Evolutionary conservation across 1,140 invertebrate species (phyloP).

Genomic region (Drosophila triauraria): DNA sequence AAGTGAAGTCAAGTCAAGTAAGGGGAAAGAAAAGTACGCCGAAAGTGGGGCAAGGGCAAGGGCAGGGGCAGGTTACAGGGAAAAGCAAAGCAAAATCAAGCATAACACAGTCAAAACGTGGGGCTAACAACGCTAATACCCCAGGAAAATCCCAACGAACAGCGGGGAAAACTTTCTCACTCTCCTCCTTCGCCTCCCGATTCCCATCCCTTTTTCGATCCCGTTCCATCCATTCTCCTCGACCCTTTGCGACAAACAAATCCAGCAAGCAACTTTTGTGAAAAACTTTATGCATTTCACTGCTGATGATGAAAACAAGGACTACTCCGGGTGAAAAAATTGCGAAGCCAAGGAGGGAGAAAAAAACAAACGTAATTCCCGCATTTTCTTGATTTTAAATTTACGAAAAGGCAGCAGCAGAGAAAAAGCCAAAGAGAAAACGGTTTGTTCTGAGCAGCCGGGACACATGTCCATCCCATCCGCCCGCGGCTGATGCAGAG

Average conservation of each 20-base stretch:
- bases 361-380: slow-evolving; percentile 49
- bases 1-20: slow-evolving; percentile 44
- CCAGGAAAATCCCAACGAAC: slow-evolving; percentile 70
- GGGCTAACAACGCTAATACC: slow-evolving; percentile 79
- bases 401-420: slow-evolving; percentile 37
- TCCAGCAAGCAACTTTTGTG: slow-evolving; percentile 78
- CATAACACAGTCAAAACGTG: slow-evolving; percentile 71
- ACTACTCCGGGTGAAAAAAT: slow-evolving; percentile 8
- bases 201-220: slow-evolving; percentile 8
- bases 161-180: slow-evolving; percentile 71
- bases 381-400: slow-evolving; percentile 70
- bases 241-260: slow-evolving; percentile 81
- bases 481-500: slow-evolving; percentile 38
- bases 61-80: slow-evolving; percentile 7
- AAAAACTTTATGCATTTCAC: slow-evolving; percentile 81
- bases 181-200: slow-evolving; percentile 17
- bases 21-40: slow-evolving; percentile 16
- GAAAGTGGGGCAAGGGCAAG: neutral
- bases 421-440: slow-evolving; percentile 14
- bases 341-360: neutral
- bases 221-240: slow-evolving; percentile 19
- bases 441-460: slow-evolving; percentile 51
- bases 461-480: slow-evolving; percentile 66
- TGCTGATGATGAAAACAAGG: slow-evolving; percentile 72
- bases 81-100: slow-evolving; percentile 63